Base-by-base conservation (phyloP, 2,797 vertebrate species). In the Enoplosus armatus region DNA sequence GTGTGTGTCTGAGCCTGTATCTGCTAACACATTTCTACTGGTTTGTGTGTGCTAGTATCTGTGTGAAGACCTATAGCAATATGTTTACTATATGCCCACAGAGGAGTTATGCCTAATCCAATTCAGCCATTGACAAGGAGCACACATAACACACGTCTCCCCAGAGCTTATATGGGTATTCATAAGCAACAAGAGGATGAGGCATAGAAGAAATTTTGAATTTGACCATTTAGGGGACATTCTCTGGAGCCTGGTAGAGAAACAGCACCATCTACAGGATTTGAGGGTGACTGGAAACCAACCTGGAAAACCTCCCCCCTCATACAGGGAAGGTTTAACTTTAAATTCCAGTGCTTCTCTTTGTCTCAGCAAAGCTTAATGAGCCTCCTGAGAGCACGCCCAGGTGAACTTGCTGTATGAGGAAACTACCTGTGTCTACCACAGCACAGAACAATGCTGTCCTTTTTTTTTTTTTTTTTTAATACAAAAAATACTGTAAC, bases 201-300 rank as follows among this genome's bases (percentile, higher is more conserved):
- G 47, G 41, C 59, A 66, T 67, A 53, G 22, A 27, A 66, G 47
- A 66, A 53, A 73, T 68, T 69, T 64, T 75, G 24, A 78, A 77
- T 64, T 59, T 43, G 50, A 72, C 11, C 73, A 50, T 76, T 11
- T 16, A 0, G 8, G 24, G 72, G 50, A 51, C 18, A 56, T 65
- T 68, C 29, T 63, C 27, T 72, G 14, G 8, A 33, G 33, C 72
- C 76, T 58, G 63, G 73, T 75, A 50, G 93, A 88, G 87, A 94
- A 92, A 93, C 85, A 94, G 90, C 94, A 65, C 92, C 93, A 91
- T 89, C 91, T 93, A 84, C 72, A 91, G 93, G 90, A 76, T 33
- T 11, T 10, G 16, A 64, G 22, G n/a, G 51, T 10, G 12, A 70
- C 59, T 80, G 43, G 18, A 60, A 43, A 15, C 5, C 3, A 33